Base-by-base conservation (phyloP, 2,797 vertebrate genomes). In the Stomatorhinus walkeri region DNA sequence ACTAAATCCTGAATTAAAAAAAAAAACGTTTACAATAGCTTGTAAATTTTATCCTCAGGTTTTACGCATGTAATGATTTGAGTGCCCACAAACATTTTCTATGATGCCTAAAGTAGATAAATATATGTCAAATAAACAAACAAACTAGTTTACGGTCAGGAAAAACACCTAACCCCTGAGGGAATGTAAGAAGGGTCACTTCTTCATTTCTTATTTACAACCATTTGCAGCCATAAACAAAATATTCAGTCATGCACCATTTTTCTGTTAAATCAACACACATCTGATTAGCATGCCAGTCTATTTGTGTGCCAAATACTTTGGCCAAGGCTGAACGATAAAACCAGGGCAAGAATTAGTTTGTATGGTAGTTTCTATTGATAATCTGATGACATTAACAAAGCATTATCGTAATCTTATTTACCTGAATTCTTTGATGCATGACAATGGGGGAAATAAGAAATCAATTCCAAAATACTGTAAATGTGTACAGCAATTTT, bases 1-100 rank as follows among this genome's bases (percentile, higher is more conserved):
- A 36, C 22, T 59, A 59, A 90, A 59, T n/a, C 88, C 87, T 89
- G 88, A 52, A 92, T 91, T 91, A 91, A 92, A 89, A 93, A 89
- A 93, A 32, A 91, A 87, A 87, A 90, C 91, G 93, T 94, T 92
- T 94, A 92, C 92, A 93, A 89, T 88, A 90, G 89, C 68, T 90
- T 84, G 91, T 90, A 72, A 88, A 88, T 89, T 91, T 88, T 87
- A 81, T 91, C 92, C 91, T 93, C 92, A 93, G 92, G 92, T 92
- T 89, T 88, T 88, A 85, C 87, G 87, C 85, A 92, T 61, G 79
- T 87, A 88, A 89, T 59, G 76, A 89, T 64, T 88, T 89, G 12
- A 91, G 90, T 40, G 68, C 83, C 85, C 88, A 88, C 87, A 90
- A 64, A 88, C 76, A 28, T 28, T 22, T 36, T 87, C 68, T 81